Conservation (phyloP, 2,888 invertebrate species). For the Drepana falcataria region DNA sequence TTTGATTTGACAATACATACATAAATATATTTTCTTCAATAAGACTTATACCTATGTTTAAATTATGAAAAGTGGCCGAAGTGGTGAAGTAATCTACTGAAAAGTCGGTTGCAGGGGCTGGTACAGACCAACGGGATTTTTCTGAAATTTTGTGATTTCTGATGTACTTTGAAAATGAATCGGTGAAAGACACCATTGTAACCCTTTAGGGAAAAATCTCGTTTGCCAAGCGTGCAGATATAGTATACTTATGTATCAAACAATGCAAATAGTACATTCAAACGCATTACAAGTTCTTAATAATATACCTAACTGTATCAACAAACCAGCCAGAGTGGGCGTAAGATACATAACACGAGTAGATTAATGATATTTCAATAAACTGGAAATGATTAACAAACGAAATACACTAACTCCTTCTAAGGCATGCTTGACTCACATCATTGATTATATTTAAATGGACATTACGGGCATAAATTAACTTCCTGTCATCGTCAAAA, state of each 20-base stretch:
- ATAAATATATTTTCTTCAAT: no score
- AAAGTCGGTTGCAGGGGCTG: no score
- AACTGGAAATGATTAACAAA: slow-evolving; percentile 28
- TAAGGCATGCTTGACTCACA: slow-evolving; percentile 29
- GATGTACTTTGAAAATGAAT: no score
- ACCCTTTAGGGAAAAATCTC: no score
- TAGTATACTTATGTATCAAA: not conserved
- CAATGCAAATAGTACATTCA: not conserved
- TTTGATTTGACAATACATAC: no score
- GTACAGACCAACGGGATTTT: no score
- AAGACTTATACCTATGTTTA: no score
- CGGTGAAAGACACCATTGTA: no score
- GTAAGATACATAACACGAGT: slow-evolving; percentile 27
- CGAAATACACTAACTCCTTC: slow-evolving; percentile 37
- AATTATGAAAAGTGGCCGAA: no score
- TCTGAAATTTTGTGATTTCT: no score
- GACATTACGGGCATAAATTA: slow-evolving; percentile 32
- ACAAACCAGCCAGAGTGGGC: slow-evolving; percentile 26
- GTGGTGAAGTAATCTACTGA: no score
- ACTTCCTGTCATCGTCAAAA: slow-evolving; percentile 32
- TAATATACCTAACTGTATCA: slow-evolving; percentile 4
- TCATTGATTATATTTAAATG: slow-evolving; percentile 33
- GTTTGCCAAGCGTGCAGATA: not conserved
- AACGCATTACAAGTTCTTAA: not conserved
- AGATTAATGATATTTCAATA: slow-evolving; percentile 36